These are phyloP conservation scores for Periophthalmodon schlosseri DNA, from an alignment of 2,113 vertebrate genomes.

Conservation along the genomic window DNA sequence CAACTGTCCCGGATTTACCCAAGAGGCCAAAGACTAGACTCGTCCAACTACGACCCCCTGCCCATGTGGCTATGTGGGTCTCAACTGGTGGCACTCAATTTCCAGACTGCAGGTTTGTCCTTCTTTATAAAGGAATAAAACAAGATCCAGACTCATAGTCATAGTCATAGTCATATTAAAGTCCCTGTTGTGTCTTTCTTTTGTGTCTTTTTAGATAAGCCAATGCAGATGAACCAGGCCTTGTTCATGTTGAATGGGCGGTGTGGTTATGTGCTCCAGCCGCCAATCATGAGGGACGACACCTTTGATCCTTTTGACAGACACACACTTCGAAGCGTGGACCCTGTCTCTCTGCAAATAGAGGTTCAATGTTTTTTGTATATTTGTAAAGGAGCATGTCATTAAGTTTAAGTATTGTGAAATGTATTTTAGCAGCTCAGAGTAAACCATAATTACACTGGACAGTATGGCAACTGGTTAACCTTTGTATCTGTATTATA, in stretches of 20 bases:
- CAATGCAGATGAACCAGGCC: slow-evolving; percentile 99
- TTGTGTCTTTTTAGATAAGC: slow-evolving; percentile 83
- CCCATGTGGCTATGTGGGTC: slow-evolving; percentile 99
- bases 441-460: not conserved
- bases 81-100: slow-evolving; percentile 97
- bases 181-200: not conserved
- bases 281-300: slow-evolving; percentile 90
- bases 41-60: slow-evolving; percentile 96
- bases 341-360: slow-evolving; percentile 83
- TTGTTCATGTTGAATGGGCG: slow-evolving; percentile 91
- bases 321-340: slow-evolving; percentile 82
- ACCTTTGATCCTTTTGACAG: slow-evolving; percentile 95
- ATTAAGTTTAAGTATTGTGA: not conserved
- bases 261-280: slow-evolving; percentile 94
- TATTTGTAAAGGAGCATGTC: not conserved
- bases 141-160: not conserved
- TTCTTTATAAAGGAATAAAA: not conserved
- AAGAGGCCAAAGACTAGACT: slow-evolving; percentile 95
- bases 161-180: not conserved
- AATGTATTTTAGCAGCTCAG: not conserved
- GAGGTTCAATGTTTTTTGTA: slow-evolving; percentile 71
- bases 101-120: slow-evolving; percentile 93
- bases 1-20: slow-evolving; percentile 98
- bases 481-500: not conserved
- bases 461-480: not conserved